Conservation (phyloP, 2,888 invertebrate genomes). For the Hypselothyrea guttata region DNA sequence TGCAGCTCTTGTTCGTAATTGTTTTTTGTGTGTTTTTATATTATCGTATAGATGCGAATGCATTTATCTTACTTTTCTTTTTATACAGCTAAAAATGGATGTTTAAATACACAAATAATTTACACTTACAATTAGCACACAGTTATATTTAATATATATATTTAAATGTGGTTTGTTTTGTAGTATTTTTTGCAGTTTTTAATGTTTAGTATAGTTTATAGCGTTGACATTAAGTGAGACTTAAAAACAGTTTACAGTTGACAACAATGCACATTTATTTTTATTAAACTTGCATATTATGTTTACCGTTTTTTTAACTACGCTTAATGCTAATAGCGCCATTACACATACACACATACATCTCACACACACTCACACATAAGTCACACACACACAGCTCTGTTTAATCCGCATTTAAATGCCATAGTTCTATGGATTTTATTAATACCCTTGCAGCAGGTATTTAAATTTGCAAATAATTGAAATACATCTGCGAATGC, state of each 20-base stretch:
- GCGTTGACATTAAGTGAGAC: constrained; percentile 72
- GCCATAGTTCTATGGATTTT: constrained; percentile 49
- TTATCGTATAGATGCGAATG: constrained; percentile 61
- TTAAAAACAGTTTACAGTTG: constrained; percentile 73
- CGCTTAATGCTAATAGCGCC: constrained; percentile 25
- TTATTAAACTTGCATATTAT: constrained; percentile 28
- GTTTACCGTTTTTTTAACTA: constrained; percentile 20
- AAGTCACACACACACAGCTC: background rate
- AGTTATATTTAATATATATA: constrained; percentile 14
- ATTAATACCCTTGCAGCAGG: constrained; percentile 15
- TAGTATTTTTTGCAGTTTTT: constrained; percentile 20
- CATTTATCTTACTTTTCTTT: constrained; percentile 43
- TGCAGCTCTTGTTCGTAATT: constrained; percentile 54
- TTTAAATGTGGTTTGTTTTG: constrained; percentile 16
- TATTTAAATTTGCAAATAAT: too few relatives aligned
- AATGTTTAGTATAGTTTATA: constrained; percentile 66
- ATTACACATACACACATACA: constrained; percentile 13
- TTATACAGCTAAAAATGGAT: constrained; percentile 69
- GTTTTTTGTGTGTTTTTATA: constrained; percentile 9
- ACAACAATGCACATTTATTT: constrained; percentile 73
- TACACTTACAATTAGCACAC: constrained; percentile 73
- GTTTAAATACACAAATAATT: constrained; percentile 77
- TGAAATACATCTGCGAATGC: background rate
- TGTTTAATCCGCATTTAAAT: constrained; percentile 37
- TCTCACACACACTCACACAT: background rate